Percentiles rank a stretch among this genome's conserved stretches.
These are phyloP conservation scores for Microcebus murinus DNA, from an alignment of 2,113 vertebrate species.

Conservation along the genomic window DNA sequence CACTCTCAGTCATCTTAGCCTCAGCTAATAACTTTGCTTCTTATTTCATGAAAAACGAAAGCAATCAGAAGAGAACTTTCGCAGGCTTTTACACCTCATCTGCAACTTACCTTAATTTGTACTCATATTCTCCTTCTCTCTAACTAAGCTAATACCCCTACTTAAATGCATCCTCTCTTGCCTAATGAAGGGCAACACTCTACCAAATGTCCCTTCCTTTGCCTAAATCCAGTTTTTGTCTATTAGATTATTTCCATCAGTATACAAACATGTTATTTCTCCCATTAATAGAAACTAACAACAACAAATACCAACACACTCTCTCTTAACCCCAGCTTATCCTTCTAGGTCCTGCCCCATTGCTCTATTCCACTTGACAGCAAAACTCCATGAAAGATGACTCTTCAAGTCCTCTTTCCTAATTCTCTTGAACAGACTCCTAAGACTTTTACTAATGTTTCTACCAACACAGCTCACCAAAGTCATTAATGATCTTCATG, in stretches of 20 bases:
- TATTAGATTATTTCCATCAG: neutral
- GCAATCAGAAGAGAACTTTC: neutral
- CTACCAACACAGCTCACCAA: neutral
- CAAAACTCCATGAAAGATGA: neutral
- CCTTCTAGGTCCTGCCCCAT: neutral
- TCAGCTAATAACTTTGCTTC: neutral
- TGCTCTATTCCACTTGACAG: neutral
- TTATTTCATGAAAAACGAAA: constrained; percentile 41
- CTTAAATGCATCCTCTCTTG: neutral
- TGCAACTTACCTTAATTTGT: constrained; percentile 4
- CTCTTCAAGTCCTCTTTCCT: neutral
- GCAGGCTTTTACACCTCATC: neutral
- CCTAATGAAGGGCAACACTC: neutral
- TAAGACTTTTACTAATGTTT: neutral
- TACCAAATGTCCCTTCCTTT: neutral
- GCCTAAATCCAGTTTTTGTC: constrained; percentile 35
- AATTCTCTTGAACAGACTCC: constrained; percentile 34
- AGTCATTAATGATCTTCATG: neutral
- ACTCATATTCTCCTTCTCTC: neutral
- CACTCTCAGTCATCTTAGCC: neutral
- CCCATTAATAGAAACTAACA: neutral
- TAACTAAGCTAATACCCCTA: neutral
- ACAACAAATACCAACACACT: neutral
- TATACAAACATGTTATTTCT: constrained; percentile 35
- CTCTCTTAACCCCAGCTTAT: neutral